These are phyloP conservation scores for Petrolisthes cinctipes DNA, from an alignment of 2,888 invertebrate genomes.

Conservation along the genomic window DNA sequence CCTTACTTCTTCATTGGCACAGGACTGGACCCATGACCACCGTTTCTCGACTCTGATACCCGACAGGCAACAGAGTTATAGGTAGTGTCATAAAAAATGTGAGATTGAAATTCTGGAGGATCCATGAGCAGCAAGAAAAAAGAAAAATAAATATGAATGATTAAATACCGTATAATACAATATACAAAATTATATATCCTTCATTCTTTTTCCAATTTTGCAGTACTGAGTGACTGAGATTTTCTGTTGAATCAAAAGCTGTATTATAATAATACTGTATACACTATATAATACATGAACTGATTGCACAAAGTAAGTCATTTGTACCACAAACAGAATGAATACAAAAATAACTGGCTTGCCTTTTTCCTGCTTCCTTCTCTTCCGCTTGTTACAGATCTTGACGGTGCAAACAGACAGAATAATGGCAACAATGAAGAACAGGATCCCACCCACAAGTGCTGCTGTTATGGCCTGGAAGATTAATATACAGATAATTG, in stretches of 20 bases:
- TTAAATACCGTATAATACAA: neutral
- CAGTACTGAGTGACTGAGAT: neutral
- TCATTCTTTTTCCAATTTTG: neutral
- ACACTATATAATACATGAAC: neutral
- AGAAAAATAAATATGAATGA: neutral
- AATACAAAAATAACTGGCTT: conserved; percentile 26
- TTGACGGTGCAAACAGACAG: conserved; percentile 97
- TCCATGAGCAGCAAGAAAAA: conserved; percentile 54
- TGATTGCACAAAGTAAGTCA: neutral
- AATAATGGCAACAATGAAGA: conserved; percentile 97
- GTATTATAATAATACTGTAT: neutral
- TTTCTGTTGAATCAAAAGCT: neutral
- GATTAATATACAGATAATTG: neutral
- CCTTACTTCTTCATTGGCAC: conserved; percentile 98
- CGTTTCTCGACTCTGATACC: conserved; percentile 92
- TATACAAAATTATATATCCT: neutral
- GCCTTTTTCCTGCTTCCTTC: conserved; percentile 98
- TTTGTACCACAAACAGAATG: neutral
- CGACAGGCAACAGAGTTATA: conserved; percentile 99
- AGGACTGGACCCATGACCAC: conserved; percentile 78
- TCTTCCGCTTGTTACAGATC: conserved; percentile 96
- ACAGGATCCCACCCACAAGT: conserved; percentile 94
- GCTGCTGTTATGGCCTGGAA: conserved; percentile 88
- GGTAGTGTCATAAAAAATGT: conserved; percentile 75
- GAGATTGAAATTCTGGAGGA: conserved; percentile 61